Evolutionary conservation across 2,113 vertebrate species (phyloP).

Genomic region (Anguilla japonica): DNA sequence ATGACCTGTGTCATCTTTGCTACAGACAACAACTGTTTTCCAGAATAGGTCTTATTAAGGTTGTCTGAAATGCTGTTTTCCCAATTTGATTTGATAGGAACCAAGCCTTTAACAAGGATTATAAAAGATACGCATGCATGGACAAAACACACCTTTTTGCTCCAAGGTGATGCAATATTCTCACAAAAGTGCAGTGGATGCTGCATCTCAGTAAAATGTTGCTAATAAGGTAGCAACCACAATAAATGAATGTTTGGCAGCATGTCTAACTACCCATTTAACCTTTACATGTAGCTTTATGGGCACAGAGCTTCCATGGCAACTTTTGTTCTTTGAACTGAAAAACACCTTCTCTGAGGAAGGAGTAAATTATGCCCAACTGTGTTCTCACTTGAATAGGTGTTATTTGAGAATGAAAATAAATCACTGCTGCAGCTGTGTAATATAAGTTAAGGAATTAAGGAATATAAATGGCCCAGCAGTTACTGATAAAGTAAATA

Average conservation of each 20-base stretch:
- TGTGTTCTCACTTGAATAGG: not conserved
- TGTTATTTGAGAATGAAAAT: not conserved
- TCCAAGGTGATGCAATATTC: not conserved
- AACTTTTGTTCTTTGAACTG: not conserved
- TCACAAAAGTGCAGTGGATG: not conserved
- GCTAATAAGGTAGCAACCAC: not conserved
- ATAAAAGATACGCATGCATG: not conserved
- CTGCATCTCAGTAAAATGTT: not conserved
- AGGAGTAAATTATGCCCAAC: not conserved
- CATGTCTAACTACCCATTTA: not conserved
- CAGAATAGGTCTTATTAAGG: not conserved
- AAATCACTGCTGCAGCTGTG: not conserved
- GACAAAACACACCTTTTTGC: not conserved
- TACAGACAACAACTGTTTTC: not conserved
- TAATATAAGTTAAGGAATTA: not conserved
- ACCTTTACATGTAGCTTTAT: not conserved
- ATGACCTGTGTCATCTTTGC: not conserved
- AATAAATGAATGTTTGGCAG: not conserved
- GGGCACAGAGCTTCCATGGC: conserved; percentile 1
- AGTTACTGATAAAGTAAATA: not conserved
- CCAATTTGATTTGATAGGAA: not conserved
- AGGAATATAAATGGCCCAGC: not conserved
- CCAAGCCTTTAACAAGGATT: not conserved
- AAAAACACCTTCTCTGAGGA: not conserved
- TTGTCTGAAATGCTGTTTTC: not conserved